Conservation (phyloP, 2,797 vertebrate genomes). For the Enteromius mattozi region DNA sequence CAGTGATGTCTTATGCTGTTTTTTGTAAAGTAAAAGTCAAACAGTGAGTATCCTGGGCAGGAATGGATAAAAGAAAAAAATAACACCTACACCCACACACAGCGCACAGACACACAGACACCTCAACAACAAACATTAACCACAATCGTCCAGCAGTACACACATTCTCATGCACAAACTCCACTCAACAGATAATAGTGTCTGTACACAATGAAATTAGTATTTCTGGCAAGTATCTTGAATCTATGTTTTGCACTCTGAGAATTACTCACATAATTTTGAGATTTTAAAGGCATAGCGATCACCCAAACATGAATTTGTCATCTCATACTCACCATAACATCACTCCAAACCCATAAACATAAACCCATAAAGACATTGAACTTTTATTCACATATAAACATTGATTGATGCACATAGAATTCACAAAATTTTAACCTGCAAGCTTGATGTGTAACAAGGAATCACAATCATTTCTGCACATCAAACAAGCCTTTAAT, state of each 20-base stretch:
- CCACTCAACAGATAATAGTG: neutral
- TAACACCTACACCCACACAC: neutral
- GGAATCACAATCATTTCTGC: neutral
- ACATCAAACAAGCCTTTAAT: neutral
- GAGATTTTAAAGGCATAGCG: neutral
- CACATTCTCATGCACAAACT: neutral
- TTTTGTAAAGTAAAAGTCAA: no score
- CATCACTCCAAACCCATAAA: no score
- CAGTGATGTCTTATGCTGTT: no score
- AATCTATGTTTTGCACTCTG: neutral
- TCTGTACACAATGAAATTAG: neutral
- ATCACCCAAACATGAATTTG: no score
- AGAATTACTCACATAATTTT: neutral
- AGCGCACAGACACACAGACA: neutral
- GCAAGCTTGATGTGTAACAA: no score
- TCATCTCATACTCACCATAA: no score
- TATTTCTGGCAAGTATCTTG: neutral
- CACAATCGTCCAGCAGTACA: neutral
- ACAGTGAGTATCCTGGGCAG: neutral
- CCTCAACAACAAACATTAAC: neutral
- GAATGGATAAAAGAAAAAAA: neutral
- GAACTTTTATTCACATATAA: no score
- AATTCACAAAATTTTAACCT: no score
- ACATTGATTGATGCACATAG: no score
- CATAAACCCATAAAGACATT: no score